A percentile compares a stretch with the other conserved stretches of the same genome.
phyloP scores from a whole-genome alignment of 2,888 invertebrate genomes.

The Leptura quadrifasciata region DNA sequence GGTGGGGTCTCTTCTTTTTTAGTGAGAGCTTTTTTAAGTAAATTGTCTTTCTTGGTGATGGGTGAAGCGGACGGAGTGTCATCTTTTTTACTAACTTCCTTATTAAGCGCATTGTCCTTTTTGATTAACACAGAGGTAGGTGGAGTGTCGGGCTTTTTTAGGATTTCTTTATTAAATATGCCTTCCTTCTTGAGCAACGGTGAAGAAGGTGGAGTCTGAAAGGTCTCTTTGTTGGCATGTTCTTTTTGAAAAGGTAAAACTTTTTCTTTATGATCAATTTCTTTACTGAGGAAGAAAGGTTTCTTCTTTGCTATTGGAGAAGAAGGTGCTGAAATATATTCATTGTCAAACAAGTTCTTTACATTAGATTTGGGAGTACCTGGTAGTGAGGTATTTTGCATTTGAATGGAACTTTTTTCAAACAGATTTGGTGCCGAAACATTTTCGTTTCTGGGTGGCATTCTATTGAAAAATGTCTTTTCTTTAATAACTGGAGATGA shows the following conservation, averaged over 20 bases:
- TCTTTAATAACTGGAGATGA: not conserved
- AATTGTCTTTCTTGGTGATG: not conserved
- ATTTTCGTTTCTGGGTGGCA: conserved; percentile 25
- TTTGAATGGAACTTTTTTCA: not conserved
- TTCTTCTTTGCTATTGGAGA: conserved; percentile 8
- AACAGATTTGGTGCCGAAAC: conserved; percentile 5
- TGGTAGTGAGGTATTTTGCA: not conserved
- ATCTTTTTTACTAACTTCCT: not conserved
- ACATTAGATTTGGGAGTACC: not conserved
- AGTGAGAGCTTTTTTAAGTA: not conserved
- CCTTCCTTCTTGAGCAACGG: conserved; percentile 5
- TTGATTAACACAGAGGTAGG: not conserved
- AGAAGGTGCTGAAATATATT: not conserved
- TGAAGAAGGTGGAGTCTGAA: conserved; percentile 17
- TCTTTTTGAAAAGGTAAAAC: not conserved
- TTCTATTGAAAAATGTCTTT: conserved; percentile 7
- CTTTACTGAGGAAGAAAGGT: not conserved
- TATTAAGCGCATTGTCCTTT: not conserved
- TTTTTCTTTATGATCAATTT: not conserved
- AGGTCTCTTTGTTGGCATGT: not conserved
- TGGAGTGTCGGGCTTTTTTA: not conserved
- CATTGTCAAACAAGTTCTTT: not conserved
- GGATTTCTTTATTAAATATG: not conserved
- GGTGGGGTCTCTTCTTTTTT: not conserved
- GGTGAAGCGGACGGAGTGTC: not conserved